Percentiles rank a stretch among this genome's conserved stretches.
These are phyloP conservation scores for Agapornis canus DNA, from an alignment of 2,797 vertebrate species.

Conservation along the genomic window DNA sequence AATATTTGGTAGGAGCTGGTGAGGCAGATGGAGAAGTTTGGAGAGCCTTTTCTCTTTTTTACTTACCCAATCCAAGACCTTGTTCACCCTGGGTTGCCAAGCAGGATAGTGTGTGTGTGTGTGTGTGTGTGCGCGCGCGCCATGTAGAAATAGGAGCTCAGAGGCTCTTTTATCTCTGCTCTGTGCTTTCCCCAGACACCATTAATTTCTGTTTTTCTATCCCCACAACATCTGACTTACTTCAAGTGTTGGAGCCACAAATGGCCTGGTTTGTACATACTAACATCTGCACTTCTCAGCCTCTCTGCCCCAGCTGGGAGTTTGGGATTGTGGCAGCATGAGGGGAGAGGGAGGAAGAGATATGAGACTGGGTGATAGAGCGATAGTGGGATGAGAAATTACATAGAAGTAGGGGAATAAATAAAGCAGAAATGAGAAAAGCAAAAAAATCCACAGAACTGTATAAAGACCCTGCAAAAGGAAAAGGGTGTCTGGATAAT, in stretches of 20 bases:
- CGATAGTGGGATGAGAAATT: not conserved
- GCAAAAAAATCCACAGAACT: not conserved
- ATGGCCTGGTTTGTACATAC: not conserved
- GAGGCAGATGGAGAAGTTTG: not conserved
- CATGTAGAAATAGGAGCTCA: not conserved
- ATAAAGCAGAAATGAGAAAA: not conserved
- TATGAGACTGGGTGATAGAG: not conserved
- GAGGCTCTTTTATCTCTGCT: not conserved
- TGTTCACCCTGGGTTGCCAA: not conserved
- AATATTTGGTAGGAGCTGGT: not conserved
- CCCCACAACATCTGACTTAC: rapidly evolving
- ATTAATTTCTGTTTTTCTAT: not conserved
- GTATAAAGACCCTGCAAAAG: not conserved
- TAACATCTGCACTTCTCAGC: not conserved
- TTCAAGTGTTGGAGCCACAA: not conserved
- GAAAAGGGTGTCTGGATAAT: not conserved
- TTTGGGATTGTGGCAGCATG: not conserved
- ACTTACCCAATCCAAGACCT: not conserved
- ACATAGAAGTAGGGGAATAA: not conserved
- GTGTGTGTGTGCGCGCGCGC: not conserved
- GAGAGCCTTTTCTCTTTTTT: not conserved
- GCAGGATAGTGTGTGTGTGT: not conserved
- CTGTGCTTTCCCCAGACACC: not conserved
- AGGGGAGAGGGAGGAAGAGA: not conserved
- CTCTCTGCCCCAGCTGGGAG: not conserved